These are phyloP conservation scores for Pelodiscus sinensis DNA, from an alignment of 2,113 vertebrate species.

Conservation along the genomic window DNA sequence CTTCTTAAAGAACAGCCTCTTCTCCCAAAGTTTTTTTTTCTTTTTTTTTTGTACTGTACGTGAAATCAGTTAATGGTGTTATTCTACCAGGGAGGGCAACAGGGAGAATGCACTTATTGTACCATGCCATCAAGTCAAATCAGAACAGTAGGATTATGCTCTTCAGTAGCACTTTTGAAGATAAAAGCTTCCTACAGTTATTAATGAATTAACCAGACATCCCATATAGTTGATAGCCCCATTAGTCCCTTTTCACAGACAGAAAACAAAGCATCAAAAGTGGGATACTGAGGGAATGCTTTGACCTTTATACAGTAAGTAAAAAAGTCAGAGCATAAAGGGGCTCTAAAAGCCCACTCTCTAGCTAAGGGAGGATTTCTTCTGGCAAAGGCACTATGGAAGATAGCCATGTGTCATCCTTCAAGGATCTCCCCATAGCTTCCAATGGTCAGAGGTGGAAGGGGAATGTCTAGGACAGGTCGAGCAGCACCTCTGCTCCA, in stretches of 20 bases:
- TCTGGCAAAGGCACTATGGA: background rate
- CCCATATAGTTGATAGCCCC: background rate
- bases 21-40: background rate
- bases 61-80: background rate
- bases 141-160: background rate
- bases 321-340: background rate
- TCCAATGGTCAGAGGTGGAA: background rate
- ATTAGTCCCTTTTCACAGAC: background rate
- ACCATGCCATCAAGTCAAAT: background rate
- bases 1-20: background rate
- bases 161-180: background rate
- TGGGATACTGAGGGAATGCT: background rate
- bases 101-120: background rate
- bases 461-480: background rate
- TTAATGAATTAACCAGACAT: background rate
- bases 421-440: background rate
- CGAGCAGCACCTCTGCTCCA: background rate
- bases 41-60: background rate
- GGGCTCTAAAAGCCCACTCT: background rate
- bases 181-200: background rate
- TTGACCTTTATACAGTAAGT: background rate
- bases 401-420: background rate
- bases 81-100: background rate
- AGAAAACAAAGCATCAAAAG: background rate
- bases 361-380: background rate